phyloP scores from a whole-genome alignment of 2,888 invertebrate species.

The Lycaena phlaeas region DNA sequence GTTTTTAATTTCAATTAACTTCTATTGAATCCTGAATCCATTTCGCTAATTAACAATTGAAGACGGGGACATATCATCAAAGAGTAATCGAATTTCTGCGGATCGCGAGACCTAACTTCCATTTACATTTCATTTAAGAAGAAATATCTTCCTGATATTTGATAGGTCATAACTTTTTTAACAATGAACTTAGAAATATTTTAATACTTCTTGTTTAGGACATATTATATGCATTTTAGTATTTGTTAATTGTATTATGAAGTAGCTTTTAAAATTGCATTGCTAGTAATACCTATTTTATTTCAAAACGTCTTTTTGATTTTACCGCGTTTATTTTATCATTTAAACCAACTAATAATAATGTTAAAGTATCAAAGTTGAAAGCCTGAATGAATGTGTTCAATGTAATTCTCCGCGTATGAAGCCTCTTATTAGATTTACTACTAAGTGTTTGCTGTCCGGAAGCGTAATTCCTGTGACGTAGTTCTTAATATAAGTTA shows the following conservation, averaged over 20 bases:
- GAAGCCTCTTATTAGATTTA: constrained; percentile 3
- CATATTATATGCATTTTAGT: too few relatives aligned
- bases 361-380: too few relatives aligned
- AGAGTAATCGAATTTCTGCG: not conserved
- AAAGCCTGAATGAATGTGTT: too few relatives aligned
- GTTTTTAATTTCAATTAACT: not conserved
- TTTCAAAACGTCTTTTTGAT: too few relatives aligned
- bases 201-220: too few relatives aligned
- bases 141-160: not conserved
- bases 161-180: too few relatives aligned
- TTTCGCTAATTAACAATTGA: constrained; percentile 4
- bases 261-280: too few relatives aligned
- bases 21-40: not conserved
- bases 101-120: not conserved
- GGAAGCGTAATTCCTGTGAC: not conserved
- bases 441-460: not conserved
- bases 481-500: too few relatives aligned
- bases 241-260: too few relatives aligned
- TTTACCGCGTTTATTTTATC: too few relatives aligned
- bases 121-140: not conserved
- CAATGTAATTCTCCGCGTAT: not conserved
- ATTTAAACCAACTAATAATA: too few relatives aligned
- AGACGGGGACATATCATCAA: constrained; percentile 1
- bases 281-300: too few relatives aligned
- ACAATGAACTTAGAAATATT: not conserved